These are phyloP conservation scores for Clarias gariepinus DNA, from an alignment of 2,113 vertebrate genomes.

Conservation along the genomic window DNA sequence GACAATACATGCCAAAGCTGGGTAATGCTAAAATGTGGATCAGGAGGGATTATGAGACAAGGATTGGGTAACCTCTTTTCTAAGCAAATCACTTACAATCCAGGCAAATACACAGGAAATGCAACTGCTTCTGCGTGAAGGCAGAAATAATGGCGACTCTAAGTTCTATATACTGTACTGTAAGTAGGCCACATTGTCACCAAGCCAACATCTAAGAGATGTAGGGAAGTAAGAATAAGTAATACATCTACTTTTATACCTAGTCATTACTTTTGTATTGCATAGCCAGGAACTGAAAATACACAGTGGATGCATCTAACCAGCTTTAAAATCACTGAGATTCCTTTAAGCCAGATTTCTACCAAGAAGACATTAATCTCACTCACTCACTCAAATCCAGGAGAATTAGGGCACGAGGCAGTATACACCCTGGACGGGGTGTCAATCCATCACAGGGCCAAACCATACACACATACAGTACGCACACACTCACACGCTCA, in stretches of 20 bases:
- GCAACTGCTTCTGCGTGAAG: neutral
- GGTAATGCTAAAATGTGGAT: neutral
- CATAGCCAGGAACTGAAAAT: neutral
- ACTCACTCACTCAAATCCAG: no score
- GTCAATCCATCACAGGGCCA: no score
- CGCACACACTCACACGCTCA: no score
- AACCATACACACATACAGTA: no score
- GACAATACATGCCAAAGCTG: neutral
- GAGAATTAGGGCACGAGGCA: no score
- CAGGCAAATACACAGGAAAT: neutral
- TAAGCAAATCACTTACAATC: neutral
- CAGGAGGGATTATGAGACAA: neutral
- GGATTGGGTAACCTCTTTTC: neutral
- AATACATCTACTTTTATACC: neutral
- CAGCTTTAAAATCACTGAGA: neutral
- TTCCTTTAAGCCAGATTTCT: neutral
- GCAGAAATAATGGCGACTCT: neutral
- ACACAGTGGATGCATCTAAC: neutral
- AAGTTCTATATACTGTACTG: neutral
- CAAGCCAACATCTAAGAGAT: neutral
- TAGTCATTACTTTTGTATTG: neutral
- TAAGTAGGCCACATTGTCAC: neutral
- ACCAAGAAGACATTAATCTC: neutral
- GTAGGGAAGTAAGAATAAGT: neutral
- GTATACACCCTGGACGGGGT: no score